phyloP scores from a whole-genome alignment of 2,113 vertebrate species.

The Thomomys bottae region DNA sequence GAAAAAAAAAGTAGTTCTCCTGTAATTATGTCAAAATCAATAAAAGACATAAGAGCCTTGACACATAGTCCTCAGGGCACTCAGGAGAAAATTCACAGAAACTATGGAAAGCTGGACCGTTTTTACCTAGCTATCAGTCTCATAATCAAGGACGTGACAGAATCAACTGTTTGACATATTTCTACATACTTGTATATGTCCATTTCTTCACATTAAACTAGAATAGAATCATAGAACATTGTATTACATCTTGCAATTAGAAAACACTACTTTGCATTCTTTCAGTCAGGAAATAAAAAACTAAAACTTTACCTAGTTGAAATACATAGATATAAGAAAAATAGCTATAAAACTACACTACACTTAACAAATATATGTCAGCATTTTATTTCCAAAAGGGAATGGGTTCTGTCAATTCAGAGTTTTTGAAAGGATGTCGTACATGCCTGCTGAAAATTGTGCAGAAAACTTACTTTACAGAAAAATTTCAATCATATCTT shows the following conservation, averaged over 20 bases:
- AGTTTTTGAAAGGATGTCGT: constrained; percentile 47
- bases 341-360: constrained; percentile 27
- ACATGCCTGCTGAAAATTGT: constrained; percentile 40
- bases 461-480: constrained; percentile 41
- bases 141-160: constrained; percentile 29
- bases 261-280: constrained; percentile 55
- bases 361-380: constrained; percentile 51
- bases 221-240: constrained; percentile 21
- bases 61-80: neutral
- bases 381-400: constrained; percentile 54
- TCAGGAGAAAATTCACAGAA: constrained; percentile 24
- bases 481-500: constrained; percentile 58
- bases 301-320: constrained; percentile 46
- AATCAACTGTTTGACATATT: neutral
- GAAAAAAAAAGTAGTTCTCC: constrained; percentile 38
- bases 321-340: constrained; percentile 40
- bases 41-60: constrained; percentile 22
- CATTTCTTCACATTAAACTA: constrained; percentile 34
- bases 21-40: constrained; percentile 28
- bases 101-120: neutral
- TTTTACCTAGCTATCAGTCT: constrained; percentile 17
- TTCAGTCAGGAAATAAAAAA: constrained; percentile 36
- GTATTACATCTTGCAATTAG: constrained; percentile 22
- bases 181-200: neutral
- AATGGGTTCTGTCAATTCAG: constrained; percentile 34